Percentiles rank a stretch among this genome's conserved stretches.
phyloP scores from a whole-genome alignment of 2,888 invertebrate species.

The Lasioglossum morio region DNA sequence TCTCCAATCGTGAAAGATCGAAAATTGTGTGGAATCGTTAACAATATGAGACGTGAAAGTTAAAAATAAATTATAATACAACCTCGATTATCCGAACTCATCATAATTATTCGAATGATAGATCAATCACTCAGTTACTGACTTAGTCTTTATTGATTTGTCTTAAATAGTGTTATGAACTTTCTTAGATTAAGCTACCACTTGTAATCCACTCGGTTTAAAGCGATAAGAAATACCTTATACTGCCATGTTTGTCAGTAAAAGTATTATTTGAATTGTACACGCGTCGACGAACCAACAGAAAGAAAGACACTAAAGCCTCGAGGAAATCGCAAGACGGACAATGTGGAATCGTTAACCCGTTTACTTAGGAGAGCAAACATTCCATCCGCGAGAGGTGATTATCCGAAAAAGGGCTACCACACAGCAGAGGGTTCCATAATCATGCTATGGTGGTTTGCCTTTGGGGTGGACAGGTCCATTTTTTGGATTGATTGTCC shows the following conservation, averaged over 20 bases:
- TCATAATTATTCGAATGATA: not conserved
- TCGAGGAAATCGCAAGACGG: not conserved
- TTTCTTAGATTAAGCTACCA: not conserved
- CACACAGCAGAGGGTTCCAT: slow-evolving; percentile 59
- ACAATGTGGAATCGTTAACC: slow-evolving; percentile 58
- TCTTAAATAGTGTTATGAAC: no score
- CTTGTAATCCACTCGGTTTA: no score
- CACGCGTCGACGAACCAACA: not conserved
- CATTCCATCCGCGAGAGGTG: slow-evolving; percentile 50
- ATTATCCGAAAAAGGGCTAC: slow-evolving; percentile 50
- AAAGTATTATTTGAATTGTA: not conserved
- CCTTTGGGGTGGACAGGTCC: slow-evolving; percentile 62
- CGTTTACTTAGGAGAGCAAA: slow-evolving; percentile 56
- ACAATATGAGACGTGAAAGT: no score
- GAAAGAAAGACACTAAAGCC: not conserved
- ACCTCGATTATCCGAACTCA: not conserved
- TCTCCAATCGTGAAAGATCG: no score
- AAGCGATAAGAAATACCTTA: no score
- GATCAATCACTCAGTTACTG: not conserved
- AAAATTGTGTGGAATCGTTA: no score
- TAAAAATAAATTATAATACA: not conserved
- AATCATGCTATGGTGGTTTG: slow-evolving; percentile 63
- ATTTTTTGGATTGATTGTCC: slow-evolving; percentile 83
- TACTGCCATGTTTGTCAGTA: not conserved
- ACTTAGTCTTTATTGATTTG: no score